phyloP scores from a whole-genome alignment of 2,113 vertebrate species.

The Salvator merianae region DNA sequence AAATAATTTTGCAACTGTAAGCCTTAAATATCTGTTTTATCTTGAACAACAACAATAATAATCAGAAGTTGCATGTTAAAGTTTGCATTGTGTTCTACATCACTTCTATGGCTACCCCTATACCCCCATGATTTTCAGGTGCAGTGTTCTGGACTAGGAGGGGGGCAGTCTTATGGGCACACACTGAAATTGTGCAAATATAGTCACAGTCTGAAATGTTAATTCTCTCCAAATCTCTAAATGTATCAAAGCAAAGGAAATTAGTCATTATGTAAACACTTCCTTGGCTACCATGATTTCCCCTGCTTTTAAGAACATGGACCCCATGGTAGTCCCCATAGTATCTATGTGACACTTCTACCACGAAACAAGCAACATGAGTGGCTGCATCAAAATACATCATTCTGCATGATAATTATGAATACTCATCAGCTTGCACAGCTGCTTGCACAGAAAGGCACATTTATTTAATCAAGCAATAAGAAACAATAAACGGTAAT shows the following conservation, averaged over 20 bases:
- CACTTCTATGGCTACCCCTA: too few species aligned
- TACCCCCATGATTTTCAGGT: too few species aligned
- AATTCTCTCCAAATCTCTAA: too few species aligned
- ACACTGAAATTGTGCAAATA: too few species aligned
- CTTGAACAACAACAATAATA: neutral
- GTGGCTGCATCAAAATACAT: neutral
- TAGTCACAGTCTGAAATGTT: too few species aligned
- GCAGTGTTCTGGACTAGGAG: too few species aligned
- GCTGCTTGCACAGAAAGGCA: slow-evolving; percentile 10
- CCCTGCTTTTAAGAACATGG: neutral
- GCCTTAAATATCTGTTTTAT: neutral
- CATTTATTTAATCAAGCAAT: slow-evolving; percentile 21
- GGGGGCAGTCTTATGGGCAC: too few species aligned
- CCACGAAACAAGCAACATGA: too few species aligned
- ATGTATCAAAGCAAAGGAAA: too few species aligned
- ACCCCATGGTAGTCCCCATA: too few species aligned
- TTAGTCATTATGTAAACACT: too few species aligned
- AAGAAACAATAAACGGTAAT: neutral
- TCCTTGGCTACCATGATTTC: neutral
- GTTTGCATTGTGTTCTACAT: neutral
- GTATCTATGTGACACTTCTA: too few species aligned
- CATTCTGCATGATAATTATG: neutral
- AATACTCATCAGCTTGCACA: neutral
- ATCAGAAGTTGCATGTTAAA: neutral
- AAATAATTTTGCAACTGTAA: neutral